These are phyloP conservation scores for Chinchilla lanigera DNA, from an alignment of 2,113 vertebrate species.

Conservation along the genomic window DNA sequence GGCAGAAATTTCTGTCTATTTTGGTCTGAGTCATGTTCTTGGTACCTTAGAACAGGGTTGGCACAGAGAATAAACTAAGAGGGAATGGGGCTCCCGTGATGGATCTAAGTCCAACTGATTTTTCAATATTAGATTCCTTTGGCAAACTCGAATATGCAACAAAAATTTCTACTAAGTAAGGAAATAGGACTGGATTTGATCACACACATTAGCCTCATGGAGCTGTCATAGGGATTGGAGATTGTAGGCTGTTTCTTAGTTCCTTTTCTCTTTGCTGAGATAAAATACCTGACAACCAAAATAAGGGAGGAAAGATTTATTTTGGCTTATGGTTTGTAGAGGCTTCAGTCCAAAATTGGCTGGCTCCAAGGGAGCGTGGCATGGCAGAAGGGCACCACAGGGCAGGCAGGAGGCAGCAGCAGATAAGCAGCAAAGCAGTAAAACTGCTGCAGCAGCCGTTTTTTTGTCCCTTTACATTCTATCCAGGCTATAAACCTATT, in stretches of 20 bases:
- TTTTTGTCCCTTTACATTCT: neutral
- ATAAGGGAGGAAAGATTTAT: neutral
- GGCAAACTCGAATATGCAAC: neutral
- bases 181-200: neutral
- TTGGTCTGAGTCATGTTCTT: neutral
- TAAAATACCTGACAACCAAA: neutral
- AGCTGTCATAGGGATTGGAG: neutral
- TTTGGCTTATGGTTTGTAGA: neutral
- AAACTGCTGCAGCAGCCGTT: neutral
- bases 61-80: neutral
- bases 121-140: neutral
- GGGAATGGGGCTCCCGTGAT: neutral
- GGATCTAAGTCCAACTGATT: neutral
- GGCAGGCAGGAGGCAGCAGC: neutral
- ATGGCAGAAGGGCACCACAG: neutral
- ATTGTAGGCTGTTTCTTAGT: neutral
- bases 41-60: neutral
- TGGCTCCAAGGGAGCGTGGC: neutral
- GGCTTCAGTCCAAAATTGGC: neutral
- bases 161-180: neutral
- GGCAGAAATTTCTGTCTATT: neutral
- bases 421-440: neutral
- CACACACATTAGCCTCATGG: neutral
- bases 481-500: neutral
- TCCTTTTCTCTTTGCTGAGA: neutral